phyloP scores from a whole-genome alignment of 2,888 invertebrate genomes.

The Hartigia nigra region DNA sequence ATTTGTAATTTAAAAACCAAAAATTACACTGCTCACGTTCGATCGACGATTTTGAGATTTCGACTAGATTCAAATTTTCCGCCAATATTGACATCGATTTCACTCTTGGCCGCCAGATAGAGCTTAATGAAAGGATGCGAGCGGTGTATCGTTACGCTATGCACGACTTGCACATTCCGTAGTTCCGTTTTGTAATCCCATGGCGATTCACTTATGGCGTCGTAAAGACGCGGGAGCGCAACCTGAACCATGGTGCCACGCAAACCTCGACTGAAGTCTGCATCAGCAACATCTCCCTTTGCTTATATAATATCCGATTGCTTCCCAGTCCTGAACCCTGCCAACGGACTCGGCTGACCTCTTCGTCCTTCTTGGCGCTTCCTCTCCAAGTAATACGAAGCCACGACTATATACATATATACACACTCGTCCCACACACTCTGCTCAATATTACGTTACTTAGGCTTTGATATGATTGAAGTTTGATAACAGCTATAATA shows the following conservation, averaged over 20 bases:
- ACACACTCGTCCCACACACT: neutral
- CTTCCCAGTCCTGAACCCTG: conserved; percentile 41
- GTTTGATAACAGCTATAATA: conserved; percentile 18
- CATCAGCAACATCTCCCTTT: conserved; percentile 34
- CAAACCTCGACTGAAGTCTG: conserved; percentile 25
- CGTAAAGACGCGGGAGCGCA: conserved; percentile 37
- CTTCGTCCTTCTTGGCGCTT: conserved; percentile 33
- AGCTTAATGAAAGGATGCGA: conserved; percentile 29
- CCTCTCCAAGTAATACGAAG: conserved; percentile 36
- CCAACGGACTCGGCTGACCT: conserved; percentile 35
- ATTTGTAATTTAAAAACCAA: neutral
- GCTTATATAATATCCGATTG: conserved; percentile 55
- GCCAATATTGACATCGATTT: neutral
- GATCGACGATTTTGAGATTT: neutral
- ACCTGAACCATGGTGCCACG: conserved; percentile 30
- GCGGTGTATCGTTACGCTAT: conserved; percentile 5
- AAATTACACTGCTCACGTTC: too few relatives aligned
- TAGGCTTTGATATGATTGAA: conserved; percentile 1
- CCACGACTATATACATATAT: neutral
- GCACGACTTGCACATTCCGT: conserved; percentile 31
- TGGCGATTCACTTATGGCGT: conserved; percentile 21
- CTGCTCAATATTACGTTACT: neutral
- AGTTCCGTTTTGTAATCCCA: neutral
- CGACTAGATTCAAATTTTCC: neutral
- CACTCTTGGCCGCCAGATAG: neutral